phyloP scores from a whole-genome alignment of 1,140 invertebrate genomes.

The Bombus picipes region DNA sequence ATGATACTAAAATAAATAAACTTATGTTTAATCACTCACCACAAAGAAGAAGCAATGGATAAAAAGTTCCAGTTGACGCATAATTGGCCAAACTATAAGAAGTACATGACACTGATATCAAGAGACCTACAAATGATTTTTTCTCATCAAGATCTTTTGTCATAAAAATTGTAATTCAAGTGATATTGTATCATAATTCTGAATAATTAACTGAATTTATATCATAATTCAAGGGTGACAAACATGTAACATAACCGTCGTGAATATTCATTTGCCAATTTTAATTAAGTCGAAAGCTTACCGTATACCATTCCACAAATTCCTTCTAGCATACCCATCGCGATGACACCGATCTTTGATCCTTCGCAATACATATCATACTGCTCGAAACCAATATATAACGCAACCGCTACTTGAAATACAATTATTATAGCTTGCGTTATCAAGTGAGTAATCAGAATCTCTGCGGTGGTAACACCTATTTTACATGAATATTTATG shows the following conservation, averaged over 20 bases:
- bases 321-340: conserved; percentile 85
- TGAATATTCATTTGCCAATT: neutral
- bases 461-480: conserved; percentile 87
- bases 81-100: conserved; percentile 92
- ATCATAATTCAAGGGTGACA: neutral
- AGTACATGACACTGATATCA: conserved; percentile 90
- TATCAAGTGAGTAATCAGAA: conserved; percentile 89
- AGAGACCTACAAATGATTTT: conserved; percentile 84
- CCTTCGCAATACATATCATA: conserved; percentile 86
- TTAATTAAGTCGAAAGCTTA: conserved; percentile 68
- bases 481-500: conserved; percentile 17
- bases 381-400: conserved; percentile 85
- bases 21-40: conserved; percentile 83
- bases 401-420: conserved; percentile 86
- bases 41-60: conserved; percentile 91
- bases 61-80: conserved; percentile 92
- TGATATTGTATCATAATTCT: neutral
- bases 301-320: conserved; percentile 89
- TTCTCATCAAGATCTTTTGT: neutral
- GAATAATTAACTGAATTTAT: neutral
- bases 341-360: conserved; percentile 83
- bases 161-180: neutral
- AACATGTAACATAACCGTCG: too few relatives aligned
- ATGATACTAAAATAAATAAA: neutral
- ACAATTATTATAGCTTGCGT: conserved; percentile 89